Evolutionary conservation across 2,797 vertebrate species (phyloP).

Genomic region (Clamator glandarius): DNA sequence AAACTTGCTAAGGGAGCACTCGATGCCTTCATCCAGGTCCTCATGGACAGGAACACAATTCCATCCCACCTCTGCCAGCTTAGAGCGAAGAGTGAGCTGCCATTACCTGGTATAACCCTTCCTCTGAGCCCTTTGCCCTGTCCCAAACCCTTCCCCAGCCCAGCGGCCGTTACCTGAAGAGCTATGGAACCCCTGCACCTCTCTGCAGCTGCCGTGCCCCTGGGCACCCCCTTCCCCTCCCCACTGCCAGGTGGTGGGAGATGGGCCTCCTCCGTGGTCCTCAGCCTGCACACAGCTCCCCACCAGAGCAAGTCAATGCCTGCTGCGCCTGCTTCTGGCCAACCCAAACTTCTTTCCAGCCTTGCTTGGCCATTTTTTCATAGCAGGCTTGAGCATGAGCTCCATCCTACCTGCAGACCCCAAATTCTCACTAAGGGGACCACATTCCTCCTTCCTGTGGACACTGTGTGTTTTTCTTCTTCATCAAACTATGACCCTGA

Average conservation of each 20-base stretch:
- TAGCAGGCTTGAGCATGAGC: background rate
- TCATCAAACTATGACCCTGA: background rate
- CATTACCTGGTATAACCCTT: accelerated
- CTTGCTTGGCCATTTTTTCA: background rate
- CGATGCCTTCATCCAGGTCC: no score
- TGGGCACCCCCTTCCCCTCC: no score
- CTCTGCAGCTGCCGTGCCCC: background rate
- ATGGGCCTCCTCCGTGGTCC: no score
- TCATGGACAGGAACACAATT: background rate
- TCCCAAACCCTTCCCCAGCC: background rate
- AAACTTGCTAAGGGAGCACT: no score
- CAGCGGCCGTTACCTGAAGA: background rate
- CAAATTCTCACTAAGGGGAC: background rate
- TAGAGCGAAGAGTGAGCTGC: background rate
- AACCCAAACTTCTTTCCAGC: background rate
- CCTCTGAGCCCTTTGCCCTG: background rate
- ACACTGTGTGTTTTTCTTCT: background rate
- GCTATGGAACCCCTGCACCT: background rate
- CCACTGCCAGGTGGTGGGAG: no score
- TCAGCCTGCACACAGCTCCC: background rate
- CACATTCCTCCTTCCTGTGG: background rate
- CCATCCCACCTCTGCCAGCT: background rate
- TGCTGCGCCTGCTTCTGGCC: accelerated
- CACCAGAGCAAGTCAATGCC: background rate
- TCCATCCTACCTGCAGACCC: background rate